Percentiles rank a stretch among this genome's conserved stretches.
Conservation (phyloP, 1,140 invertebrate species). For the Drosophila setifemur region DNA sequence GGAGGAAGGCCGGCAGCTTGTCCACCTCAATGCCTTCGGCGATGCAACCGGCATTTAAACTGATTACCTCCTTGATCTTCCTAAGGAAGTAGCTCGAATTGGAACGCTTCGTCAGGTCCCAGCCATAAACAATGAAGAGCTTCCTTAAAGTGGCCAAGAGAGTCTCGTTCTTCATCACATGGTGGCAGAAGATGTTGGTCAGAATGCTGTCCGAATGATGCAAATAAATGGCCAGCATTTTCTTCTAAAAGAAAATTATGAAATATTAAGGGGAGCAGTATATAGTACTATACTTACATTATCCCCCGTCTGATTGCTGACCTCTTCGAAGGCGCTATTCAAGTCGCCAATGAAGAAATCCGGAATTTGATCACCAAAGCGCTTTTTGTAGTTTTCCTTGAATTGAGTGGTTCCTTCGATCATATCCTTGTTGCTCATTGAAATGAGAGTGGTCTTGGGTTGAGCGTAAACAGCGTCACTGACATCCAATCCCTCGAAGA, state of each 20-base stretch:
- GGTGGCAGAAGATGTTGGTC: slow-evolving; percentile 96
- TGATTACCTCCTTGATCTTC: background rate
- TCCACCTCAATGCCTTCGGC: background rate
- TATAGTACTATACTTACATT: background rate
- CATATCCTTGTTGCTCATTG: background rate
- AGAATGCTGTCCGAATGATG: slow-evolving; percentile 96
- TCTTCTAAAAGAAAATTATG: slow-evolving; percentile 85
- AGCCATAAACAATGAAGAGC: slow-evolving; percentile 95
- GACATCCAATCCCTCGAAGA: background rate
- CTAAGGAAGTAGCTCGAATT: slow-evolving; percentile 88
- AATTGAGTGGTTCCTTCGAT: slow-evolving; percentile 90
- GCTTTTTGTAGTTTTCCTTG: slow-evolving; percentile 89
- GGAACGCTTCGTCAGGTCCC: slow-evolving; percentile 93
- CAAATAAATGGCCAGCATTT: slow-evolving; percentile 94
- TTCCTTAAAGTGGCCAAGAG: slow-evolving; percentile 47
- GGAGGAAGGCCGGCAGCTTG: slow-evolving; percentile 29
- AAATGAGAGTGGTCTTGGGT: background rate
- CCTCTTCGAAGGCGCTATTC: slow-evolving; percentile 88
- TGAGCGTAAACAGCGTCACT: background rate
- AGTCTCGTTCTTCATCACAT: slow-evolving; percentile 92
- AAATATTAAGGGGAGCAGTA: slow-evolving; percentile 67
- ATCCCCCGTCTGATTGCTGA: background rate
- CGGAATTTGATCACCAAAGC: slow-evolving; percentile 91
- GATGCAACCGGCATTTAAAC: background rate
- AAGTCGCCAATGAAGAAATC: slow-evolving; percentile 92